These are phyloP conservation scores for Lampris incognitus DNA, from an alignment of 2,113 vertebrate genomes.

Conservation along the genomic window DNA sequence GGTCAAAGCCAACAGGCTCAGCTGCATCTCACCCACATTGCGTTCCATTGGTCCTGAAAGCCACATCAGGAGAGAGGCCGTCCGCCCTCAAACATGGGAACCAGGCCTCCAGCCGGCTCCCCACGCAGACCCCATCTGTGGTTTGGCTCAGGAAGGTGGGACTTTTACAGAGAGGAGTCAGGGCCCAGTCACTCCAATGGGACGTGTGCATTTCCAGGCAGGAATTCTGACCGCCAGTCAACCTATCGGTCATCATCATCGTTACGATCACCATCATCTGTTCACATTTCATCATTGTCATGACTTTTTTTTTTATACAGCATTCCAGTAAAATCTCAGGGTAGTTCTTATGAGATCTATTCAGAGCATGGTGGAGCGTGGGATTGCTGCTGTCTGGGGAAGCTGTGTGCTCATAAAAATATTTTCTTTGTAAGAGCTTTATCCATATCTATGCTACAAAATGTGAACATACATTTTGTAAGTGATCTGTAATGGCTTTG, in stretches of 20 bases:
- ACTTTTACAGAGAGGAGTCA: constrained; percentile 30
- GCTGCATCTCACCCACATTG: constrained; percentile 35
- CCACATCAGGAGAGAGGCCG: constrained; percentile 30
- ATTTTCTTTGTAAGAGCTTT: constrained; percentile 32
- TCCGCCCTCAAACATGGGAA: constrained; percentile 59
- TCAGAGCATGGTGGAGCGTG: constrained; percentile 60
- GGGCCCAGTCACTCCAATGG: constrained; percentile 35
- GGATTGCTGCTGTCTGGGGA: constrained; percentile 65
- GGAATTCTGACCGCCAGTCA: constrained; percentile 56
- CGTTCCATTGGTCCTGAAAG: constrained; percentile 21
- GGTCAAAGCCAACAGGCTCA: constrained; percentile 30
- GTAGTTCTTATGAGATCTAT: constrained; percentile 52
- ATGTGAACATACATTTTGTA: constrained; percentile 59
- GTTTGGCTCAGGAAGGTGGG: constrained; percentile 37
- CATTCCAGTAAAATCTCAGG: constrained; percentile 70
- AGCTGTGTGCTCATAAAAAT: constrained; percentile 59
- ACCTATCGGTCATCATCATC: constrained; percentile 19
- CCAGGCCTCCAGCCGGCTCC: constrained; percentile 22
- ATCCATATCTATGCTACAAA: constrained; percentile 45
- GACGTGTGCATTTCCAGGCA: constrained; percentile 43
- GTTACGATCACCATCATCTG: constrained; percentile 35
- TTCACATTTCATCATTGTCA: constrained; percentile 57
- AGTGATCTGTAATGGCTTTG: constrained; percentile 64
- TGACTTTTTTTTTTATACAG: constrained; percentile 43
- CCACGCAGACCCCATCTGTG: constrained; percentile 40